These are phyloP conservation scores for Rhadinocentrus ornatus DNA, from an alignment of 2,797 vertebrate species.

Conservation along the genomic window DNA sequence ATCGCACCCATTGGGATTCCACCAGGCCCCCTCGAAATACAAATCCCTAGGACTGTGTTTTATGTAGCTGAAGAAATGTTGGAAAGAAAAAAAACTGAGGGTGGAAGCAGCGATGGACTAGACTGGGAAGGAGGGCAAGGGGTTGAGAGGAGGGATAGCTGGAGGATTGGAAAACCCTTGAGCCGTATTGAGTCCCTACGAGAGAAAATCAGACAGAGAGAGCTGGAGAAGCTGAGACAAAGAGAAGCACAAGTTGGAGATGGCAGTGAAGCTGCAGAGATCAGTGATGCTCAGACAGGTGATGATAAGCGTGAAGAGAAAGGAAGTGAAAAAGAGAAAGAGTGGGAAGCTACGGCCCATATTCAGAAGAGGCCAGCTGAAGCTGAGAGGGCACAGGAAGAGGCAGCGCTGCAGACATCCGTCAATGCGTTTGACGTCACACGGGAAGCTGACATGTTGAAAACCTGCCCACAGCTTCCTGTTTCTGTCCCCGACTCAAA, in stretches of 20 bases:
- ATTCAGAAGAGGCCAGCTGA: conserved; percentile 40
- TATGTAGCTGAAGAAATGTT: conserved; percentile 73
- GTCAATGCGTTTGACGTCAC: conserved; percentile 70
- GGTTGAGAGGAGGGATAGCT: conserved; percentile 75
- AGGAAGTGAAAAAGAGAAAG: conserved; percentile 44
- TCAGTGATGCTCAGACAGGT: conserved; percentile 15
- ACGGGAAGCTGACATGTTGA: conserved; percentile 77
- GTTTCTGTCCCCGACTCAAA: conserved; percentile 69
- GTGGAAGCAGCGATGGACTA: conserved; percentile 42
- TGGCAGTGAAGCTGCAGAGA: conserved; percentile 25
- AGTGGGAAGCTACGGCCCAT: conserved; percentile 43
- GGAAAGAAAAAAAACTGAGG: conserved; percentile 43
- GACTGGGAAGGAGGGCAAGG: conserved; percentile 45
- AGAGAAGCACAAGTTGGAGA: conserved; percentile 35
- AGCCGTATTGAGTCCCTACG: conserved; percentile 80
- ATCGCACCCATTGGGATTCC: conserved; percentile 15
- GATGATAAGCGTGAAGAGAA: conserved; percentile 35
- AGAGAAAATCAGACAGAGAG: conserved; percentile 76
- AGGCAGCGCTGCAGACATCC: conserved; percentile 61
- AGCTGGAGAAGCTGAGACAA: conserved; percentile 60
- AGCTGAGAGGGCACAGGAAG: conserved; percentile 65
- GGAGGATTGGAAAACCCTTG: conserved; percentile 76
- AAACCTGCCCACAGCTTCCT: conserved; percentile 82
- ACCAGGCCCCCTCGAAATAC: conserved; percentile 53
- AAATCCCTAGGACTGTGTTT: conserved; percentile 81